Conservation (phyloP, 2,888 invertebrate genomes). For the Ophioninae sp. region DNA sequence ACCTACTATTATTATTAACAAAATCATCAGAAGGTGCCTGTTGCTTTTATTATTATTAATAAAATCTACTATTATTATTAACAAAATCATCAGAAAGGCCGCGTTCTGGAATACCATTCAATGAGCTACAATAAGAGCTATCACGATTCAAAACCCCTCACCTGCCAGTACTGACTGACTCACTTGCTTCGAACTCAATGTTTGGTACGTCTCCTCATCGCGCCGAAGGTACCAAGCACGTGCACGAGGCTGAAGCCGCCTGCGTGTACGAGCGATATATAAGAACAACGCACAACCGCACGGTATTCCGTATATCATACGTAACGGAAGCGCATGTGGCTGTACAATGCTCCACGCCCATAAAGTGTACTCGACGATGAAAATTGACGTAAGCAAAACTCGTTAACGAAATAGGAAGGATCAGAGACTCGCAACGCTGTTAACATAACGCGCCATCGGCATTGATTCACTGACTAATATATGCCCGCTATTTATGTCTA, state of each 20-base stretch:
- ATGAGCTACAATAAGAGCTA: slow-evolving; percentile 20
- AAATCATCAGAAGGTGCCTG: too few species aligned
- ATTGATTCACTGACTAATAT: slow-evolving; percentile 10
- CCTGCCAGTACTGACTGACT: slow-evolving; percentile 41
- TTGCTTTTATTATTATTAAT: too few species aligned
- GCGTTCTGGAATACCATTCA: slow-evolving; percentile 13
- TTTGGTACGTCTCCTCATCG: slow-evolving; percentile 17
- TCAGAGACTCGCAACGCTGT: neutral
- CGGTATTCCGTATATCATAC: slow-evolving; percentile 19
- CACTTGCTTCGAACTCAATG: slow-evolving; percentile 37
- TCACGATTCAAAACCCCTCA: slow-evolving; percentile 31
- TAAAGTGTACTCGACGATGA: slow-evolving; percentile 13
- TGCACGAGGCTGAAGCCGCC: slow-evolving; percentile 36
- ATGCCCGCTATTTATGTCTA: slow-evolving; percentile 4
- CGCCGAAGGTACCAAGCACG: slow-evolving; percentile 40
- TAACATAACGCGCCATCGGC: neutral
- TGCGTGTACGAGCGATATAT: slow-evolving; percentile 7
- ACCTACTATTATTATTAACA: too few species aligned
- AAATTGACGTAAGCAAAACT: slow-evolving; percentile 22
- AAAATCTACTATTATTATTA: slow-evolving; percentile 40
- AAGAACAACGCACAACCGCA: slow-evolving; percentile 31
- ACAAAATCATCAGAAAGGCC: slow-evolving; percentile 31
- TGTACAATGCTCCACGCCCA: slow-evolving; percentile 36
- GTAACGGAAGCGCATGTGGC: slow-evolving; percentile 39
- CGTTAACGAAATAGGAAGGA: neutral